A percentile compares a stretch with the other conserved stretches of the same genome.
Conservation (phyloP, 2,113 vertebrate species). For the Poecilia latipinna region DNA sequence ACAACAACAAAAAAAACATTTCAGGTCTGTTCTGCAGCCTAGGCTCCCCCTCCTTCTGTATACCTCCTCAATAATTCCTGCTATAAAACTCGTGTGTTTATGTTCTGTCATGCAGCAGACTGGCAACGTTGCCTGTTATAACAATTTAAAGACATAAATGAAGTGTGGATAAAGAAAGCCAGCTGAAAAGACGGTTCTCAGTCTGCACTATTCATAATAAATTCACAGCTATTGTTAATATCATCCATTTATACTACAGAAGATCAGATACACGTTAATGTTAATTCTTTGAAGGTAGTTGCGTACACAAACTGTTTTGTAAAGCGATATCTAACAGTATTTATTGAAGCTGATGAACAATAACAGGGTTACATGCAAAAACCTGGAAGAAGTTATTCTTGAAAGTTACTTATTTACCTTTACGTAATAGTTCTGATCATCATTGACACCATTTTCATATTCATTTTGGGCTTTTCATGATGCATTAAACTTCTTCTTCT, state of each 20-base stretch:
- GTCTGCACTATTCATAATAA: not conserved
- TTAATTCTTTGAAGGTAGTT: not conserved
- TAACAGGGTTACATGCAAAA: no score
- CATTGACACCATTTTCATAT: no score
- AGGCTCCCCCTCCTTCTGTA: conserved; percentile 33
- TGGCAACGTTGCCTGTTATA: not conserved
- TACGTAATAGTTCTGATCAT: no score
- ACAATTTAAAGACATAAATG: not conserved
- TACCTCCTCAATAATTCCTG: conserved; percentile 15
- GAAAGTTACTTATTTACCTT: no score
- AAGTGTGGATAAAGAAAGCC: not conserved
- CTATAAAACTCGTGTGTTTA: not conserved
- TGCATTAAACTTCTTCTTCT: not conserved
- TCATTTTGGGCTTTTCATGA: no score
- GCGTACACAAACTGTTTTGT: no score
- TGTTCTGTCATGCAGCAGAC: not conserved
- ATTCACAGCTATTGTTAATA: not conserved
- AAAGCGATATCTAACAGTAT: no score
- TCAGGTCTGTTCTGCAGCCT: conserved; percentile 7
- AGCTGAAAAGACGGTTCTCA: not conserved
- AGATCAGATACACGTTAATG: not conserved
- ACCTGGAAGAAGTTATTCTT: no score
- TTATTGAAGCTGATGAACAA: no score
- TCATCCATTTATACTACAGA: not conserved
- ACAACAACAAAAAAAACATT: no score